phyloP scores from a whole-genome alignment of 37 sponge, comb jelly and placozoan genomes.

The Oscarella lobularis region DNA sequence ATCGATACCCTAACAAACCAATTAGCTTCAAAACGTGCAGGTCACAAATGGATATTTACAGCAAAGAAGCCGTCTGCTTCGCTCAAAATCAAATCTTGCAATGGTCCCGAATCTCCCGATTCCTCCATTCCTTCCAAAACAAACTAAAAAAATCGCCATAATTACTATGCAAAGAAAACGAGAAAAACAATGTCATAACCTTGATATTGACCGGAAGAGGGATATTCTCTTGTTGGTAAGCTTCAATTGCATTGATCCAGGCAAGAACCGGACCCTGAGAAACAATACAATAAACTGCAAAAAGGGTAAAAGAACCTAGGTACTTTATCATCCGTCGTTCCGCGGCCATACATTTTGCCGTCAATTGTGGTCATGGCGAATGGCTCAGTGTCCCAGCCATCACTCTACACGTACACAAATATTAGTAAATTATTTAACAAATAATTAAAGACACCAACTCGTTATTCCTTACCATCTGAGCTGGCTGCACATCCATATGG shows the following conservation, averaged over 20 bases:
- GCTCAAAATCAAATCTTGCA: constrained; percentile 16
- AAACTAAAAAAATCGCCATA: constrained; percentile 7
- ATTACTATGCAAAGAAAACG: too few species aligned
- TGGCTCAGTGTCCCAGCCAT: constrained; percentile 30
- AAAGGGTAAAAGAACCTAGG: too few species aligned
- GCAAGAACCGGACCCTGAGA: constrained; percentile 2
- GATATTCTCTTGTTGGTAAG: neutral
- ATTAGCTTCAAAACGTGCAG: too few species aligned
- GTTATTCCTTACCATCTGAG: too few species aligned
- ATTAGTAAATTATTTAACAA: too few species aligned
- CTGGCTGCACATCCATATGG: too few species aligned
- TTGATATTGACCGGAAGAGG: neutral
- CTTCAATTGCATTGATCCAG: constrained; percentile 3
- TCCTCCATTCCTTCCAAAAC: constrained; percentile 30
- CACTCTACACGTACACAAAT: neutral
- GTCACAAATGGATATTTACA: too few species aligned
- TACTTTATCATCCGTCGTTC: constrained; percentile 21
- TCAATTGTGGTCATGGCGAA: constrained; percentile 10
- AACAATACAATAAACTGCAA: too few species aligned
- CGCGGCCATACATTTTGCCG: constrained; percentile 22
- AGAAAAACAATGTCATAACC: too few species aligned
- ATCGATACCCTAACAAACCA: constrained; percentile 22
- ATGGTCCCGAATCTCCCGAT: constrained; percentile 19
- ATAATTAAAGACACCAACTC: too few species aligned
- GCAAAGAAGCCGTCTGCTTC: constrained; percentile 11